Evolutionary conservation across 2,113 vertebrate genomes (phyloP).

Genomic region (Turdus rufiventris): DNA sequence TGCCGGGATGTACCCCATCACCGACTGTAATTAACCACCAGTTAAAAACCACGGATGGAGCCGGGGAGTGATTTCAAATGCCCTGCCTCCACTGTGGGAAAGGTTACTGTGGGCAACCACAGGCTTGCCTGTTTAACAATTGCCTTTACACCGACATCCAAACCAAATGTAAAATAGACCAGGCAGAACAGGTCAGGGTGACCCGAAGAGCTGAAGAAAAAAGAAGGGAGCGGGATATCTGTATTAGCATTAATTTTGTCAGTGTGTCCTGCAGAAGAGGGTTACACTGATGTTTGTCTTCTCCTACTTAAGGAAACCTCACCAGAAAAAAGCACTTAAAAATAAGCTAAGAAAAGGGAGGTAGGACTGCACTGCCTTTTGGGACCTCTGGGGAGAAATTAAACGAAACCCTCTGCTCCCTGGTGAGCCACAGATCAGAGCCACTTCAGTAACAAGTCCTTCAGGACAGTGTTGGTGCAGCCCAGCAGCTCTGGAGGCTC

Average conservation of each 20-base stretch:
- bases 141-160: slow-evolving; percentile 68
- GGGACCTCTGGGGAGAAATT: background rate
- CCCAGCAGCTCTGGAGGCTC: background rate
- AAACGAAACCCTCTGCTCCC: background rate
- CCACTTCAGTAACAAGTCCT: background rate
- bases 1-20: background rate
- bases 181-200: slow-evolving; percentile 74
- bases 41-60: slow-evolving; percentile 19
- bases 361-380: background rate
- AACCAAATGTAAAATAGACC: slow-evolving; percentile 75
- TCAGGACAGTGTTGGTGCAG: background rate
- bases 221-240: background rate
- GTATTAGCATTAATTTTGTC: slow-evolving; percentile 61
- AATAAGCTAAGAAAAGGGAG: background rate
- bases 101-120: slow-evolving; percentile 56
- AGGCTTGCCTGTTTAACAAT: slow-evolving; percentile 67
- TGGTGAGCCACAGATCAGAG: background rate
- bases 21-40: background rate
- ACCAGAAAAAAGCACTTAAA: background rate
- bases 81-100: slow-evolving; percentile 36
- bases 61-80: slow-evolving; percentile 11
- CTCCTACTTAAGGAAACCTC: slow-evolving; percentile 41
- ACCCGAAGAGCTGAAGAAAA: slow-evolving; percentile 53
- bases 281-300: slow-evolving; percentile 20
- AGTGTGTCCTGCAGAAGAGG: slow-evolving; percentile 53